Conservation (phyloP, 2,113 vertebrate species). For the Nyctereutes procyonoides region DNA sequence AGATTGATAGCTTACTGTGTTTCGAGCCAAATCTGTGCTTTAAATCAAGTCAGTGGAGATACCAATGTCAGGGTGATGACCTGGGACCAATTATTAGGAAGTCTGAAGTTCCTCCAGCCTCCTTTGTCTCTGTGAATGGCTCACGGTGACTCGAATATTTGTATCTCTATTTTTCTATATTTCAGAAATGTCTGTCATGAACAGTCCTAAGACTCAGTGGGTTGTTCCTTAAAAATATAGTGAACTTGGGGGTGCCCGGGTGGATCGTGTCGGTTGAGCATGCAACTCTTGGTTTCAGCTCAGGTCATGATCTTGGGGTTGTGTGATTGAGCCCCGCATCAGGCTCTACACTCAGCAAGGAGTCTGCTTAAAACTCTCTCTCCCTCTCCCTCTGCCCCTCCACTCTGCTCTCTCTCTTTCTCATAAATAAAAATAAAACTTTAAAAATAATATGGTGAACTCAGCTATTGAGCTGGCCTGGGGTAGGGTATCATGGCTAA, state of each 20-base stretch:
- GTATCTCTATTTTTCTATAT: not conserved
- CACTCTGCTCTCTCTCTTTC: not conserved
- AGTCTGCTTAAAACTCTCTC: not conserved
- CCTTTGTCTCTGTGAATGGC: not conserved
- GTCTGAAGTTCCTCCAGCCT: not conserved
- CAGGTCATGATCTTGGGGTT: not conserved
- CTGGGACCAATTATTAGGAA: not conserved
- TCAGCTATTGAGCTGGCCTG: not conserved
- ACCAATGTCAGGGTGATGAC: rapidly evolving
- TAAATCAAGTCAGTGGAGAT: not conserved
- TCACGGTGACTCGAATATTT: not conserved
- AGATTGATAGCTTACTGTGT: no score
- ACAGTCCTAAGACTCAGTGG: not conserved
- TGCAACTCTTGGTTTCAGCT: not conserved
- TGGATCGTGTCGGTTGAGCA: not conserved
- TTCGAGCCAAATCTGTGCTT: not conserved
- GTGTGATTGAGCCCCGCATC: not conserved
- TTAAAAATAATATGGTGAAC: not conserved
- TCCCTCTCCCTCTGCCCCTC: not conserved
- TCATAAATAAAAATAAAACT: not conserved
- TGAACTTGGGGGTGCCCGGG: not conserved
- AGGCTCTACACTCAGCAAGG: not conserved
- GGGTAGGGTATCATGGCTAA: not conserved
- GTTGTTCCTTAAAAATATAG: not conserved
- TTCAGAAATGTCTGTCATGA: not conserved